A percentile compares a stretch with the other conserved stretches of the same genome.
Evolutionary conservation across 2,888 invertebrate genomes (phyloP).

Genomic region (Troglohyphantes excavatus): DNA sequence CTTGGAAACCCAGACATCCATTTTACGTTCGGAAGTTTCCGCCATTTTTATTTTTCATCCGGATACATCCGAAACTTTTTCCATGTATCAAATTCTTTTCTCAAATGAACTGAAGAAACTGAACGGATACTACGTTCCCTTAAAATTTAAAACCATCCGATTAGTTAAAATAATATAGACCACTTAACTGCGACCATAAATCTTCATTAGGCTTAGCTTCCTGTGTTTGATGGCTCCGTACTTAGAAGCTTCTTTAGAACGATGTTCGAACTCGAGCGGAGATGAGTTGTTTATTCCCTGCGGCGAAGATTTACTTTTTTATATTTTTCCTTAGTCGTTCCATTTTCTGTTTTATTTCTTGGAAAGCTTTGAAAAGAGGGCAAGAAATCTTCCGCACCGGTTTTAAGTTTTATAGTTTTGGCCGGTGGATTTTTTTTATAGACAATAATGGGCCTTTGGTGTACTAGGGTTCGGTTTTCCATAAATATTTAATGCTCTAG

Average conservation of each 20-base stretch:
- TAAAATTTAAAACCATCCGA: constrained; percentile 39
- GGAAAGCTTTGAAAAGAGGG: not conserved
- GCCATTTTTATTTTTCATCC: too few relatives aligned
- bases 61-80: not conserved
- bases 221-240: not conserved
- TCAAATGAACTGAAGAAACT: not conserved
- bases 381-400: not conserved
- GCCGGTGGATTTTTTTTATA: constrained; percentile 10
- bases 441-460: constrained; percentile 56
- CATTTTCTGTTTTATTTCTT: not conserved
- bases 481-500: constrained; percentile 59
- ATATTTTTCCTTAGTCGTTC: not conserved
- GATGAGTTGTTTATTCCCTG: constrained; percentile 32
- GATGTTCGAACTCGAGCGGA: constrained; percentile 29
- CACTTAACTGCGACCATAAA: constrained; percentile 57
- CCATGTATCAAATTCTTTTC: not conserved
- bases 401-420: constrained; percentile 8
- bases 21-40: too few relatives aligned
- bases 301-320: constrained; percentile 20
- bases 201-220: constrained; percentile 47
- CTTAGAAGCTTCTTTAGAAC: constrained; percentile 22
- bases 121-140: not conserved
- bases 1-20: too few relatives aligned
- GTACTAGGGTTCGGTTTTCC: constrained; percentile 25
- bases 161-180: constrained; percentile 58